Conservation (phyloP, 2,797 vertebrate genomes). For the Xiphorhynchus erythropygius region DNA sequence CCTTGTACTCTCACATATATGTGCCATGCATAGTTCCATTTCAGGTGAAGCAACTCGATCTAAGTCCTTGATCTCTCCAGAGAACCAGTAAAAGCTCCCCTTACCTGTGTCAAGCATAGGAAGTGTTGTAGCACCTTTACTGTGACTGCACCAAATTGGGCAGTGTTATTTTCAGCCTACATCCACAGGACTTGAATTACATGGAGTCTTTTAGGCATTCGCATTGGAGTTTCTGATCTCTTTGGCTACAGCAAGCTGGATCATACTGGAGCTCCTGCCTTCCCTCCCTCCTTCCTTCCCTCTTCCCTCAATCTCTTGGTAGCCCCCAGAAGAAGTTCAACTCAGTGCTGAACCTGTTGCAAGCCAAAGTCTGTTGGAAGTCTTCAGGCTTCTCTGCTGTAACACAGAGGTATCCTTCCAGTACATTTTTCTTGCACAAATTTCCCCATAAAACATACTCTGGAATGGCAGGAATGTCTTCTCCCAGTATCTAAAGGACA, state of each 20-base stretch:
- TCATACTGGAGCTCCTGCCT: background rate
- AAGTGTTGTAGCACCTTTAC: background rate
- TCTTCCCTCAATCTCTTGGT: background rate
- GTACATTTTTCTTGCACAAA: background rate
- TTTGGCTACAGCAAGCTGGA: background rate
- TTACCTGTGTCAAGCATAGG: background rate
- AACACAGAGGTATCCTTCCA: background rate
- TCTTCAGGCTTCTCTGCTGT: background rate
- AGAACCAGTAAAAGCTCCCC: background rate
- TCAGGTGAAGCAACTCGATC: background rate
- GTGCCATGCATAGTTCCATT: background rate
- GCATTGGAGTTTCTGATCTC: background rate
- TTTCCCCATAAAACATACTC: background rate
- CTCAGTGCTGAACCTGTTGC: background rate
- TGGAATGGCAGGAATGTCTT: background rate
- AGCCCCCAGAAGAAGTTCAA: background rate
- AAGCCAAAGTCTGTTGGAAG: background rate
- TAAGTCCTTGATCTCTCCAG: background rate
- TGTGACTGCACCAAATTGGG: background rate
- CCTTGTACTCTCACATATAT: background rate
- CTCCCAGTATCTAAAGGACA: background rate
- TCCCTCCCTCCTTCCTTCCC: background rate
- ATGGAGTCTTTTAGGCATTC: background rate
- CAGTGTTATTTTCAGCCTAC: background rate
- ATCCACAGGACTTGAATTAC: background rate